Conservation (phyloP, 2,113 vertebrate genomes). For the Aphyosemion australe region DNA sequence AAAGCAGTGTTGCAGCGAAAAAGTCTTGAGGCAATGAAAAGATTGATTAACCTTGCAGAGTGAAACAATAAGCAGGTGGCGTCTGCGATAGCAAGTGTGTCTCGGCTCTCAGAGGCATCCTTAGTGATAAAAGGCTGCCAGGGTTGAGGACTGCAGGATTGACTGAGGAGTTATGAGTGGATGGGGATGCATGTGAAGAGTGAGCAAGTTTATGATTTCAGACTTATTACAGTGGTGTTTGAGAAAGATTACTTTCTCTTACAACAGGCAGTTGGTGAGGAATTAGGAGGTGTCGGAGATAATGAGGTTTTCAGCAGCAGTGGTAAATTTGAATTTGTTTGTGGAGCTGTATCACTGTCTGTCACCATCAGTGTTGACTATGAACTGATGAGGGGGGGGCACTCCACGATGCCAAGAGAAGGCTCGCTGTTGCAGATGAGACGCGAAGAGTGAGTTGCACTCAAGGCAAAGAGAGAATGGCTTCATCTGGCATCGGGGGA, state of each 20-base stretch:
- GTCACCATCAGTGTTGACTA: conserved; percentile 53
- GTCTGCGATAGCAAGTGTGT: conserved; percentile 52
- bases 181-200: conserved; percentile 18
- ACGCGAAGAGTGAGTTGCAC: conserved; percentile 25
- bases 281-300: conserved; percentile 63
- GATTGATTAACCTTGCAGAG: conserved; percentile 53
- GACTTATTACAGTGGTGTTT: conserved; percentile 53
- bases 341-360: conserved; percentile 56
- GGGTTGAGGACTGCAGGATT: conserved; percentile 15
- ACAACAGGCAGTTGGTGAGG: conserved; percentile 65
- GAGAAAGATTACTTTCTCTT: conserved; percentile 58
- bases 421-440: conserved; percentile 33
- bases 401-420: conserved; percentile 26
- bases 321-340: conserved; percentile 59
- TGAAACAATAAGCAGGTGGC: conserved; percentile 61
- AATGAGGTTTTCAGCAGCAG: conserved; percentile 56
- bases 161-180: conserved; percentile 32
- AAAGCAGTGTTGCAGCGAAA: conserved; percentile 25
- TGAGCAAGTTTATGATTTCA: conserved; percentile 44
- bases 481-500: conserved; percentile 3
- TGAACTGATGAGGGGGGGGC: background rate
- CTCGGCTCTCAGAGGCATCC: conserved; percentile 37
- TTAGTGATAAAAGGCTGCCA: conserved; percentile 24
- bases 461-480: conserved; percentile 12
- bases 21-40: conserved; percentile 51